Base-by-base conservation (phyloP, 2,888 invertebrate species). In the Tenthredo livida region DNA sequence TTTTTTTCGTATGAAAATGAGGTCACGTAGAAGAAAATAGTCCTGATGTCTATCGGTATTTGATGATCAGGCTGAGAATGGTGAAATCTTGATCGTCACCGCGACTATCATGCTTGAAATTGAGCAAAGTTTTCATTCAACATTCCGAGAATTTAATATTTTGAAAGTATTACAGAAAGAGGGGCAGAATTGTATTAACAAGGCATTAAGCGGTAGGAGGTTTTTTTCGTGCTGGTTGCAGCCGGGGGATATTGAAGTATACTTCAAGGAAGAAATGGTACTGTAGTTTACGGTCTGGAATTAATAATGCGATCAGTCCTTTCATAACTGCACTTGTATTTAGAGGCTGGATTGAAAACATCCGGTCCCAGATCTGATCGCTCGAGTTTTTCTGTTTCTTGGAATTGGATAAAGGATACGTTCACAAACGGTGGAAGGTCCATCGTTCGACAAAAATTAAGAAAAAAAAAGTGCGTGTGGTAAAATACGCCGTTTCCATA, bases 271-370 rank as follows among this genome's bases (percentile, higher is more conserved):
- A 37, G 6, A 70, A 70, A 37, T 70, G 70, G n/a, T 70, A 70
- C 70, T 1, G 15, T 70, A 70, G 33, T 33, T 70, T 15, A n/a
- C 15, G 37, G 37, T 70, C 37, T 70, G 37, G 37, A 37, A 37
- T 70, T 29, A 33, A 37, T 37, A 4, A 33, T 33, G 15, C 47
- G 47, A 37, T 33, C 33, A 33, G 37, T 33, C 17, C 70, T 37
- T 25, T 50, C 15, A 75, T 50, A 75, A 40, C 50, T 47, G 50
- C 25, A 50, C 50, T 75, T 75, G 29, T 54, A 50, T 25, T 77
- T 54, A 33, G 77, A 77, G 29, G 17, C n/a, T 25, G 29, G 33
- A 54, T 50, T 54, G 50, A 77, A 33, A 77, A 47, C 9, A 77
- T 77, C 33, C 50, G 77, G 77, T 33, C 33, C 54, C 21, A 29